These are phyloP conservation scores for Holcopasites calliopsidis DNA, from an alignment of 1,140 invertebrate genomes.

Conservation along the genomic window DNA sequence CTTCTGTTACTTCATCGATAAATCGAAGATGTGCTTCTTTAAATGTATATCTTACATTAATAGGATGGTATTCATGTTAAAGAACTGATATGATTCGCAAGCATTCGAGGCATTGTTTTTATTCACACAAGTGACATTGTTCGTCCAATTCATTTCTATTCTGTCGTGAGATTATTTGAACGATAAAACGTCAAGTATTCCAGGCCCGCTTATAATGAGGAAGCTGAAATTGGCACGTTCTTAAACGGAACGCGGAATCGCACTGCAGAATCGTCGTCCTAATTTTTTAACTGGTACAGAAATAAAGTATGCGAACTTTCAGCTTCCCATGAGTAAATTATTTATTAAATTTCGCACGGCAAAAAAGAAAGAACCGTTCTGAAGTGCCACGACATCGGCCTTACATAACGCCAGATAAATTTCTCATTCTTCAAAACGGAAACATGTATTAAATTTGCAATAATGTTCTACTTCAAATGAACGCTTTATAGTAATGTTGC, in stretches of 20 bases:
- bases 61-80: too few species aligned
- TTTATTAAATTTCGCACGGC: neutral
- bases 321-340: neutral
- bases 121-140: too few species aligned
- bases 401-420: neutral
- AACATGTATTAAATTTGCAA: neutral
- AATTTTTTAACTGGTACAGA: too few species aligned
- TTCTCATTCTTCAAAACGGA: neutral
- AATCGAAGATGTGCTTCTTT: too few species aligned
- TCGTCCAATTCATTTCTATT: too few species aligned
- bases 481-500: neutral
- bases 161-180: neutral
- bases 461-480: neutral
- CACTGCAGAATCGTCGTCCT: too few species aligned
- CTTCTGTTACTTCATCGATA: too few species aligned
- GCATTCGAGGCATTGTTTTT: too few species aligned
- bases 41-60: too few species aligned
- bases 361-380: too few species aligned
- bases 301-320: neutral
- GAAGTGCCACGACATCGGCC: neutral
- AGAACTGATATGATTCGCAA: too few species aligned
- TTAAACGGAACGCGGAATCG: too few species aligned
- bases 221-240: neutral
- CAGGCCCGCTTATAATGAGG: neutral
- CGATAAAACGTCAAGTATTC: neutral